A percentile compares a stretch with the other conserved stretches of the same genome.
These are phyloP conservation scores for Papilio aristodemus DNA, from an alignment of 1,140 invertebrate genomes.

Conservation along the genomic window DNA sequence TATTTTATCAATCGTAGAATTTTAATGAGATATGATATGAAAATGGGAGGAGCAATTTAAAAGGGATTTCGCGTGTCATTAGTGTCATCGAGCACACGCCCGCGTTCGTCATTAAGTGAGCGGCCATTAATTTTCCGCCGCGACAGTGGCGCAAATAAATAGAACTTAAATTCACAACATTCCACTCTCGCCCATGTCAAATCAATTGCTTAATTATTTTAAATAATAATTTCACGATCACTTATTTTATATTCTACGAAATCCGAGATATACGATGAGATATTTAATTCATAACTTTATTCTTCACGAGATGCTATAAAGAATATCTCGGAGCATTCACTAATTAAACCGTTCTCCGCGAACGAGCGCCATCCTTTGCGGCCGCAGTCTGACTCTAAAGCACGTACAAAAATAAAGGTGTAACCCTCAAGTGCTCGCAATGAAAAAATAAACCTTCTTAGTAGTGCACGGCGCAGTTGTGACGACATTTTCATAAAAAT, in stretches of 20 bases:
- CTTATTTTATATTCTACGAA: too few species aligned
- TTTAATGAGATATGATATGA: not conserved
- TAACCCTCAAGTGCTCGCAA: slow-evolving; percentile 14
- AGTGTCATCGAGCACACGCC: slow-evolving; percentile 1
- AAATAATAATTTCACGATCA: not conserved
- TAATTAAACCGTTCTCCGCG: too few species aligned
- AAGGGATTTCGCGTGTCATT: slow-evolving; percentile 5
- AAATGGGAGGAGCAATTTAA: not conserved
- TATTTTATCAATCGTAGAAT: not conserved
- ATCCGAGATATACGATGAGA: too few species aligned
- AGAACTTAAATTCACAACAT: not conserved
- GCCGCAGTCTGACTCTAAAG: not conserved
- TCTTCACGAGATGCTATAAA: not conserved
- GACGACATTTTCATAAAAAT: not conserved
- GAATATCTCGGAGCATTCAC: not conserved
- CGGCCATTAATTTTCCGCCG: slow-evolving; percentile 13
- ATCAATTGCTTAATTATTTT: slow-evolving; percentile 8
- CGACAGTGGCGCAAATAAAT: not conserved
- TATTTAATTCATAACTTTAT: not conserved
- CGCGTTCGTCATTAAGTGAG: slow-evolving; percentile 17
- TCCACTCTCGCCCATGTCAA: not conserved
- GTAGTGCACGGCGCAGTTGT: not conserved
- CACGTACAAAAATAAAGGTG: slow-evolving; percentile 17
- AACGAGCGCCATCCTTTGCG: not conserved
- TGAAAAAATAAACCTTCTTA: slow-evolving; percentile 21